Evolutionary conservation across 2,113 vertebrate species (phyloP).

Genomic region (Lipophrys pholis): DNA sequence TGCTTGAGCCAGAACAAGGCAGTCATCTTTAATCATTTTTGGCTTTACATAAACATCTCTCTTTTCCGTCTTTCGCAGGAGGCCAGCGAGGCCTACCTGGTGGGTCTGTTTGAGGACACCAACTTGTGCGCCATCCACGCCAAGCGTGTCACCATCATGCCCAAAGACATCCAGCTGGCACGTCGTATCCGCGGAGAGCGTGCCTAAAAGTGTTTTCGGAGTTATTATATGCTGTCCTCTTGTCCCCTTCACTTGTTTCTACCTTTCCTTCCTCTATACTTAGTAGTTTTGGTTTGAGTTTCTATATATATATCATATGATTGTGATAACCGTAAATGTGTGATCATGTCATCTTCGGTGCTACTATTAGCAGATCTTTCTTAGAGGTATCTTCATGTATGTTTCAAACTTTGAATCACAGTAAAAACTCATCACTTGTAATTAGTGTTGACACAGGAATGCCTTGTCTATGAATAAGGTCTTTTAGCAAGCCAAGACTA

Average conservation of each 20-base stretch:
- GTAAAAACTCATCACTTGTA: conserved; percentile 48
- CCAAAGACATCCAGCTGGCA: conserved; percentile 89
- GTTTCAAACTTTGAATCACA: conserved; percentile 62
- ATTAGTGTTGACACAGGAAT: conserved; percentile 53
- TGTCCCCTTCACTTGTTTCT: conserved; percentile 29
- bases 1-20: too few species aligned
- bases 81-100: conserved; percentile 85
- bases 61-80: conserved; percentile 60
- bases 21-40: too few species aligned
- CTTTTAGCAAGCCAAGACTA: conserved; percentile 57
- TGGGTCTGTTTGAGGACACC: conserved; percentile 86
- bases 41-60: neutral
- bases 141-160: conserved; percentile 87
- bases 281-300: conserved; percentile 76
- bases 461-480: conserved; percentile 46
- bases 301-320: conserved; percentile 70
- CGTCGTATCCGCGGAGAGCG: conserved; percentile 85
- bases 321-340: conserved; percentile 79
- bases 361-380: conserved; percentile 72
- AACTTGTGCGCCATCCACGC: conserved; percentile 86
- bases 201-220: conserved; percentile 68
- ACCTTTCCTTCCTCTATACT: conserved; percentile 64
- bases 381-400: conserved; percentile 62
- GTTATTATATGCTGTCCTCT: conserved; percentile 54
- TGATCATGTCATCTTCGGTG: conserved; percentile 79